Conservation (phyloP, 2,113 vertebrate species). For the Pygoscelis antarcticus region DNA sequence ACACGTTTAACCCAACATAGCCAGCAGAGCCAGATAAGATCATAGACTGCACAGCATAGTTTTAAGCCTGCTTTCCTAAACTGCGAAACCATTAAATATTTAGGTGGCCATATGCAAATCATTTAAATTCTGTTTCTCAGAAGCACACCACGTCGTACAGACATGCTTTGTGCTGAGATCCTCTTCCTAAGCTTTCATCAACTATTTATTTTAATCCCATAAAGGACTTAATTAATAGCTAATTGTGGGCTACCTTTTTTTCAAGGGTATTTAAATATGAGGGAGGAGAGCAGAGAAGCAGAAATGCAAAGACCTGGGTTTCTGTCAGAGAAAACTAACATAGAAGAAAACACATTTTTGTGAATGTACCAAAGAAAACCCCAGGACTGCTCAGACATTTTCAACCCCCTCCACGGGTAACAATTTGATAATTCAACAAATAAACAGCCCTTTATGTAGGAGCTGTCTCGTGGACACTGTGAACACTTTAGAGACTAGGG, state of each 20-base stretch:
- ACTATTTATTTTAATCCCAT: conserved; percentile 40
- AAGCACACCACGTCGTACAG: conserved; percentile 21
- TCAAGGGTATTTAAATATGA: neutral
- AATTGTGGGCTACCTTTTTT: neutral
- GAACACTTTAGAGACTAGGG: conserved; percentile 20
- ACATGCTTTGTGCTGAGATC: conserved; percentile 12
- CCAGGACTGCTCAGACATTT: neutral
- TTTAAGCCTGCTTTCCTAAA: conserved; percentile 49
- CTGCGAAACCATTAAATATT: conserved; percentile 65
- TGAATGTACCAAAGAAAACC: neutral
- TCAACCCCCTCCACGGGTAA: neutral
- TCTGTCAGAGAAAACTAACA: neutral
- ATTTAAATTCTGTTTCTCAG: conserved; percentile 58
- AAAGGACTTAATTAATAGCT: conserved; percentile 46
- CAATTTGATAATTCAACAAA: conserved; percentile 21
- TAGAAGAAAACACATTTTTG: neutral
- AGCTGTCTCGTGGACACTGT: conserved; percentile 9
- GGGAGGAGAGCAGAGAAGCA: neutral
- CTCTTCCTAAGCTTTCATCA: conserved; percentile 28
- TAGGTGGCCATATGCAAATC: conserved; percentile 70
- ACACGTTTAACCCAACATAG: neutral
- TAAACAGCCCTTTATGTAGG: conserved; percentile 25
- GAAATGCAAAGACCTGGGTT: neutral
- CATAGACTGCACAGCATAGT: neutral
- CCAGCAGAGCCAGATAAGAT: neutral